Conservation (phyloP, 2,113 vertebrate genomes). For the Osmerus mordax region DNA sequence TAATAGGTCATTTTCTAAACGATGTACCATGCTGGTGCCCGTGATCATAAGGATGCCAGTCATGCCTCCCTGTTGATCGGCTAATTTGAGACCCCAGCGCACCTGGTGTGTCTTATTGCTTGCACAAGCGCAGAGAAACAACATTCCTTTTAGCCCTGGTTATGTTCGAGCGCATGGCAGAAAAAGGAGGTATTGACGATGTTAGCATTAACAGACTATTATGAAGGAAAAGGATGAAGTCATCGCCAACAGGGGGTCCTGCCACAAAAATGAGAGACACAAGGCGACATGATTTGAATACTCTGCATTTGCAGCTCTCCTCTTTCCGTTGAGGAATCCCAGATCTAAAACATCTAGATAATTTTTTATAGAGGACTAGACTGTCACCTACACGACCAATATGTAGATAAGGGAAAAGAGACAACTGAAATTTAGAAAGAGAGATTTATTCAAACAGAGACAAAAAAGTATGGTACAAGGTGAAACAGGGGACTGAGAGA, state of each 20-base stretch:
- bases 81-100: slow-evolving; percentile 73
- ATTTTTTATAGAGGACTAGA: too few relatives aligned
- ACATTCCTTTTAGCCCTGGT: slow-evolving; percentile 51
- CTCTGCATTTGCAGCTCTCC: too few relatives aligned
- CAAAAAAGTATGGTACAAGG: too few relatives aligned
- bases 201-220: slow-evolving; percentile 66
- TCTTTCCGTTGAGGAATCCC: too few relatives aligned
- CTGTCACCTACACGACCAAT: too few relatives aligned
- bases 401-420: not conserved
- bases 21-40: slow-evolving; percentile 69
- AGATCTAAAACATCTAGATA: too few relatives aligned
- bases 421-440: not conserved
- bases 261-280: slow-evolving; percentile 31
- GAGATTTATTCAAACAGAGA: too few relatives aligned
- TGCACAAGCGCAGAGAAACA: slow-evolving; percentile 60
- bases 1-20: slow-evolving; percentile 79
- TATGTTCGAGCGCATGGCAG: slow-evolving; percentile 52
- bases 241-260: slow-evolving; percentile 37
- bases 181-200: slow-evolving; percentile 59
- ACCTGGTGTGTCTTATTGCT: slow-evolving; percentile 76
- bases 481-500: not conserved
- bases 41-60: slow-evolving; percentile 70
- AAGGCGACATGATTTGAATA: not conserved
- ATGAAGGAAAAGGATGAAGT: slow-evolving; percentile 60
- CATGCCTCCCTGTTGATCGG: slow-evolving; percentile 76